A percentile compares a stretch with the other conserved stretches of the same genome.
These are phyloP conservation scores for Panurus biarmicus DNA, from an alignment of 2,113 vertebrate species.

Conservation along the genomic window DNA sequence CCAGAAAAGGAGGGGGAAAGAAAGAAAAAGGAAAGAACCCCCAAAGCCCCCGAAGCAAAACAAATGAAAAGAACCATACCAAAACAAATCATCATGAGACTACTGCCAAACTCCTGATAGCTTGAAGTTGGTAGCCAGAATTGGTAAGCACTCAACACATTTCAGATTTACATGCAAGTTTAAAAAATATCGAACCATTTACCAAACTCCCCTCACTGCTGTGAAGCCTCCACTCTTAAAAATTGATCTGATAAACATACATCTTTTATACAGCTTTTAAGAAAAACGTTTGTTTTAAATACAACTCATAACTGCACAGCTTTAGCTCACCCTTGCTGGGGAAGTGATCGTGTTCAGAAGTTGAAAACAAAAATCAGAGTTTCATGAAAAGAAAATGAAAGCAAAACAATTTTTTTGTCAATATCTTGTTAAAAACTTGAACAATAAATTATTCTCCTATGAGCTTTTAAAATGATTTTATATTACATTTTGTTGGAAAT, in stretches of 20 bases:
- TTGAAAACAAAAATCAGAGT: conserved; percentile 78
- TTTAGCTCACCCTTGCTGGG: conserved; percentile 56
- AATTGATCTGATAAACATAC: conserved; percentile 87
- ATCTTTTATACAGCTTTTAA: conserved; percentile 77
- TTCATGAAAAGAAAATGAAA: conserved; percentile 78
- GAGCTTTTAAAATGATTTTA: conserved; percentile 67
- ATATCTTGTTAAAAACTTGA: conserved; percentile 64
- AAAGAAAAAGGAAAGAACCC: not conserved
- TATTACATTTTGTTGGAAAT: conserved; percentile 71
- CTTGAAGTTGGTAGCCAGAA: conserved; percentile 82
- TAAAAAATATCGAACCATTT: conserved; percentile 73
- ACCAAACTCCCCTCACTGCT: conserved; percentile 70
- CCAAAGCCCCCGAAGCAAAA: not conserved
- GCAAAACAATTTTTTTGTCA: conserved; percentile 61
- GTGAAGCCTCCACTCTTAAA: conserved; percentile 80
- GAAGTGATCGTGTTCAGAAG: conserved; percentile 63
- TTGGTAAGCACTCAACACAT: conserved; percentile 84
- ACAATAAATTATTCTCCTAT: conserved; percentile 66
- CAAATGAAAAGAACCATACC: not conserved
- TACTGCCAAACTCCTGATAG: conserved; percentile 77
- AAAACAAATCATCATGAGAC: conserved; percentile 68
- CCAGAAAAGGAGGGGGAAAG: no score
- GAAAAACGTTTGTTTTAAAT: conserved; percentile 74
- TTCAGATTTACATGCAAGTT: conserved; percentile 88
- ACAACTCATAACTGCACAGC: conserved; percentile 72